These are phyloP conservation scores for Streptopelia turtur DNA, from an alignment of 2,797 vertebrate genomes.

Conservation along the genomic window DNA sequence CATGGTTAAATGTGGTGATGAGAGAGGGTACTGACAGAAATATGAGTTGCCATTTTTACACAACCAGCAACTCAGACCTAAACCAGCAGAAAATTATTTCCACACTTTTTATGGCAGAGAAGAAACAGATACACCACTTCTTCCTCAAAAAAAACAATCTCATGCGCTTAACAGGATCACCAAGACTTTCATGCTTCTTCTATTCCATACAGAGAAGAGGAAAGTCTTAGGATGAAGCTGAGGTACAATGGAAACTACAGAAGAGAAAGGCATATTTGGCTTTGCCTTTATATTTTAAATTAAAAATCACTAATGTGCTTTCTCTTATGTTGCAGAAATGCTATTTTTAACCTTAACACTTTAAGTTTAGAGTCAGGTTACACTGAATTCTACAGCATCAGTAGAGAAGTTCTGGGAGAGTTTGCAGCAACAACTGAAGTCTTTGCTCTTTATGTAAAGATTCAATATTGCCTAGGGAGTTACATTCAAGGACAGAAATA, in stretches of 20 bases:
- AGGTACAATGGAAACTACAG: background rate
- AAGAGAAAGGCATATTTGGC: background rate
- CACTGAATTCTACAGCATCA: background rate
- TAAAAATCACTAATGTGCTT: background rate
- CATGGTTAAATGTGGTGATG: background rate
- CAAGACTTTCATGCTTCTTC: background rate
- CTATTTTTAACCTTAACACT: background rate
- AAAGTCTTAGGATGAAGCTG: background rate
- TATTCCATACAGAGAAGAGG: background rate
- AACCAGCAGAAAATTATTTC: background rate
- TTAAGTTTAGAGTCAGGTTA: background rate
- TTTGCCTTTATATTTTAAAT: background rate
- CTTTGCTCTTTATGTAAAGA: background rate
- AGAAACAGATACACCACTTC: background rate
- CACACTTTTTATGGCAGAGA: background rate
- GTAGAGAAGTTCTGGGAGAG: background rate
- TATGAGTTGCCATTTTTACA: background rate
- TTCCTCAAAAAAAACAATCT: background rate
- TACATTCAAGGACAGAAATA: conserved; percentile 23
- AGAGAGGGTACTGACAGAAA: background rate
- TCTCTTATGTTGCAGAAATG: background rate
- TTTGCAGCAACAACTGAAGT: background rate
- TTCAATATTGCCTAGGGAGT: background rate
- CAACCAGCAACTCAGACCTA: background rate
- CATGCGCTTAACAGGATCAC: background rate